These are phyloP conservation scores for Drosophila prostipennis DNA, from an alignment of 2,888 invertebrate species.

Conservation along the genomic window DNA sequence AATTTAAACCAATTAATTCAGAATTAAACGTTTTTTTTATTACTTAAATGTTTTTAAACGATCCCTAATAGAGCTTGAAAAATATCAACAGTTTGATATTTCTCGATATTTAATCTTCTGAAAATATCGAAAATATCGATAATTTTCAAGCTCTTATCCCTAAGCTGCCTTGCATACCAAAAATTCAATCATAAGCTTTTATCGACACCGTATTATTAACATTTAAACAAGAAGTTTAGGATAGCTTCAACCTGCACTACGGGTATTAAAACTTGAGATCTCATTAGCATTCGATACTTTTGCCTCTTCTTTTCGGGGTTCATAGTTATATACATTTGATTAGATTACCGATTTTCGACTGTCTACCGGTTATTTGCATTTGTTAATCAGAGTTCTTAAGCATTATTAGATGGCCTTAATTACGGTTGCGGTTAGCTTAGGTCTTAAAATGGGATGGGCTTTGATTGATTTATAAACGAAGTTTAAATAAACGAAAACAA, in stretches of 20 bases:
- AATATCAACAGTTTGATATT: no score
- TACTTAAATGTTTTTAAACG: constrained; percentile 1
- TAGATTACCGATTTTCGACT: constrained; percentile 10
- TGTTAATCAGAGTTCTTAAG: constrained; percentile 25
- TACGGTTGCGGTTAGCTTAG: constrained; percentile 28
- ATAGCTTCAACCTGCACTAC: constrained; percentile 35
- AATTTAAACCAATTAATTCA: not conserved
- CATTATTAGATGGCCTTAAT: constrained; percentile 15
- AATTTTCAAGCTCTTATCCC: not conserved
- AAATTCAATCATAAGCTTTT: constrained; percentile 1
- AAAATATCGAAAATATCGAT: no score
- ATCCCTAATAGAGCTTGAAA: not conserved
- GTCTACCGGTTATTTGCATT: constrained; percentile 32
- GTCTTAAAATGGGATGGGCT: constrained; percentile 23
- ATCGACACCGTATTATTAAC: constrained; percentile 26
- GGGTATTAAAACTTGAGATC: constrained; percentile 51
- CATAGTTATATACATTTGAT: constrained; percentile 31
- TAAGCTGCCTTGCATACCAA: constrained; percentile 10
- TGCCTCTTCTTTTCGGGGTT: constrained; percentile 19
- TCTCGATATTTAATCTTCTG: no score
- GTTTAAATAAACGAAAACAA: constrained; percentile 9
- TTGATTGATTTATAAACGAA: constrained; percentile 1
- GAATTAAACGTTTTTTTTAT: not conserved
- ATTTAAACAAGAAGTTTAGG: constrained; percentile 14
- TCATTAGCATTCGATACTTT: constrained; percentile 76